Percentiles rank a stretch among this genome's conserved stretches.
phyloP scores from a whole-genome alignment of 2,797 vertebrate species.

The Schizothorax lantsangensis region DNA sequence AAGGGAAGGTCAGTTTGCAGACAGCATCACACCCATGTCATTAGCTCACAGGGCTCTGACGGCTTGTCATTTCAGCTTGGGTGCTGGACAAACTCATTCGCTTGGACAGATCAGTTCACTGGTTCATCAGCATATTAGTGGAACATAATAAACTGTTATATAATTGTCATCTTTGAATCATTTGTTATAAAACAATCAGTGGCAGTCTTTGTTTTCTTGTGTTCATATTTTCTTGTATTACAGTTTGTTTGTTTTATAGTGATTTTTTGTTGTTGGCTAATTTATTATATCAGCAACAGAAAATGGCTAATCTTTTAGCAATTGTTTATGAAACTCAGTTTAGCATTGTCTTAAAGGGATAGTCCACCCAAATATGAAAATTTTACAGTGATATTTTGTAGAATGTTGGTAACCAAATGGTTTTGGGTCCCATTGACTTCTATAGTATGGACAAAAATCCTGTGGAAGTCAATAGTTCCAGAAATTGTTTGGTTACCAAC shows the following conservation, averaged over 20 bases:
- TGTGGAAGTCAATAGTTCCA: not conserved
- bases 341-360: not conserved
- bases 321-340: not conserved
- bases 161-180: not conserved
- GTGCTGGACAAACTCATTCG: constrained; percentile 15
- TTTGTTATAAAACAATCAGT: not conserved
- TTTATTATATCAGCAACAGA: not conserved
- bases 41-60: constrained; percentile 8
- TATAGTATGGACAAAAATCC: not conserved
- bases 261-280: not conserved
- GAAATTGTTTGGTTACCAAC: not conserved
- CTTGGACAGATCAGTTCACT: constrained; percentile 25
- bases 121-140: not conserved
- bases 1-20: constrained; percentile 82
- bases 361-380: not conserved
- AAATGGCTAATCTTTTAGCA: not conserved
- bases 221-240: not conserved
- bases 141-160: not conserved
- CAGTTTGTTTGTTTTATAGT: not conserved
- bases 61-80: constrained; percentile 25
- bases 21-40: constrained; percentile 49
- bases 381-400: not conserved
- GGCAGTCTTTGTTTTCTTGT: not conserved
- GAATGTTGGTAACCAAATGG: not conserved
- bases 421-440: not conserved